Percentiles rank a stretch among this genome's conserved stretches.
phyloP scores from a whole-genome alignment of 2,888 invertebrate genomes.

The Hirtodrosophila confusa region DNA sequence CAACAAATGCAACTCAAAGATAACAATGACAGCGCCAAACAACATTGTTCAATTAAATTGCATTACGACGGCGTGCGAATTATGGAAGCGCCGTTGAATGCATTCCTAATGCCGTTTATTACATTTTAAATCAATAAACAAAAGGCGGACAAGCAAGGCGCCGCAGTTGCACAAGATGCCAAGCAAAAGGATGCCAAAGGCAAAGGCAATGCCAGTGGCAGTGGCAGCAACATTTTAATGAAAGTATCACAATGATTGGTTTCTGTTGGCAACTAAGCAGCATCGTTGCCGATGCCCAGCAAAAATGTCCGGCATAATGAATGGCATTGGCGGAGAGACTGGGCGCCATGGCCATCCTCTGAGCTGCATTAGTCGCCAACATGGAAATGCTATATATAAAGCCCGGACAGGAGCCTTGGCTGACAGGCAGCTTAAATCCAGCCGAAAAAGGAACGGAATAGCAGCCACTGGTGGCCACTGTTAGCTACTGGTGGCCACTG shows the following conservation, averaged over 20 bases:
- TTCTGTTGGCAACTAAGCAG: slow-evolving; percentile 77
- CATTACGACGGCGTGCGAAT: slow-evolving; percentile 64
- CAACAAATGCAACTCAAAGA: slow-evolving; percentile 48
- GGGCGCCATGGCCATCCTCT: slow-evolving; percentile 63
- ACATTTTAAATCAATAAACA: slow-evolving; percentile 72
- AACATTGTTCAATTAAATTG: slow-evolving; percentile 75
- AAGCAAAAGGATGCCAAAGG: slow-evolving; percentile 35
- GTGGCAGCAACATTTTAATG: slow-evolving; percentile 64
- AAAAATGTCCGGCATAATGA: slow-evolving; percentile 72
- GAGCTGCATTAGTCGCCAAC: slow-evolving; percentile 79
- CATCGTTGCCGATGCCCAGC: slow-evolving; percentile 54
- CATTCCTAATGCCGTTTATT: slow-evolving; percentile 67
- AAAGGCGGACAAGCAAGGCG: slow-evolving; percentile 20
- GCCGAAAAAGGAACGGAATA: slow-evolving; percentile 63
- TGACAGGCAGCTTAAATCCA: slow-evolving; percentile 81
- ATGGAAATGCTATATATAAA: slow-evolving; percentile 74
- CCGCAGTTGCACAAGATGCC: slow-evolving; percentile 9
- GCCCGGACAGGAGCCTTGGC: slow-evolving; percentile 58
- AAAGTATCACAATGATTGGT: slow-evolving; percentile 81
- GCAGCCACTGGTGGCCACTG: slow-evolving; percentile 13
- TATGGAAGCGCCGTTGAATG: slow-evolving; percentile 55
- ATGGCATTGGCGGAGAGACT: slow-evolving; percentile 77
- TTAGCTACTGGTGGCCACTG: slow-evolving; percentile 15
- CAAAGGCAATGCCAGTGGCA: slow-evolving; percentile 1
- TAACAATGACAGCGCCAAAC: slow-evolving; percentile 62